Percentiles rank a stretch among this genome's conserved stretches.
These are phyloP conservation scores for Siniperca scherzeri DNA, from an alignment of 2,797 vertebrate genomes.

Conservation along the genomic window DNA sequence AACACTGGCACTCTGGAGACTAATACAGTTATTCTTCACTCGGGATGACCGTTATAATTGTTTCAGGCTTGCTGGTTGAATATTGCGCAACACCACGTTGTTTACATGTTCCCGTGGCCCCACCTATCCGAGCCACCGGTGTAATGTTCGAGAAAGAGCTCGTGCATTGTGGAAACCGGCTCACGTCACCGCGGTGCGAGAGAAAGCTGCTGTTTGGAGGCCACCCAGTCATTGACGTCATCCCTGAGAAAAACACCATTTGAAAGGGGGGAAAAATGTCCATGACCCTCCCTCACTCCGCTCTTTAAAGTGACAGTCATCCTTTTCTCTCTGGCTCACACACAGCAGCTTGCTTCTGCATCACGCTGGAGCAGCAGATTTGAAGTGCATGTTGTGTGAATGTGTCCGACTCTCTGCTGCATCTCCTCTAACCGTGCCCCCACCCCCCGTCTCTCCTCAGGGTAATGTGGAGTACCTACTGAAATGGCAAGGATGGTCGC, in stretches of 20 bases:
- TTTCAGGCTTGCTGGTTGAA: constrained; percentile 7
- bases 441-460: constrained; percentile 74
- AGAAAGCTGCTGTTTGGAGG: constrained; percentile 63
- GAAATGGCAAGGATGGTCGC: constrained; percentile 99
- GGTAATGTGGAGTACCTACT: constrained; percentile 98
- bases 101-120: constrained; percentile 84
- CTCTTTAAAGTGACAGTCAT: constrained; percentile 80
- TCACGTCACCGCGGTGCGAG: constrained; percentile 69
- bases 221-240: constrained; percentile 82
- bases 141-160: constrained; percentile 75
- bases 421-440: constrained; percentile 21
- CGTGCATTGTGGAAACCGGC: constrained; percentile 38
- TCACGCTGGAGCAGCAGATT: constrained; percentile 10
- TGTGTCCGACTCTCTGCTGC: constrained; percentile 14
- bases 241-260: constrained; percentile 67
- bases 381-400: constrained; percentile 14
- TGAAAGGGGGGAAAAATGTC: constrained; percentile 61
- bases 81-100: constrained; percentile 84
- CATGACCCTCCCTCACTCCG: constrained; percentile 39
- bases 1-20: neutral
- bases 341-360: constrained; percentile 9
- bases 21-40: neutral
- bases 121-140: constrained; percentile 75
- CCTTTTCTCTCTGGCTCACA: constrained; percentile 11
- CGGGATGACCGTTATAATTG: constrained; percentile 8